A percentile compares a stretch with the other conserved stretches of the same genome.
Evolutionary conservation across 2,888 invertebrate species (phyloP).

Genomic region (Ramazzottius varieornatus): DNA sequence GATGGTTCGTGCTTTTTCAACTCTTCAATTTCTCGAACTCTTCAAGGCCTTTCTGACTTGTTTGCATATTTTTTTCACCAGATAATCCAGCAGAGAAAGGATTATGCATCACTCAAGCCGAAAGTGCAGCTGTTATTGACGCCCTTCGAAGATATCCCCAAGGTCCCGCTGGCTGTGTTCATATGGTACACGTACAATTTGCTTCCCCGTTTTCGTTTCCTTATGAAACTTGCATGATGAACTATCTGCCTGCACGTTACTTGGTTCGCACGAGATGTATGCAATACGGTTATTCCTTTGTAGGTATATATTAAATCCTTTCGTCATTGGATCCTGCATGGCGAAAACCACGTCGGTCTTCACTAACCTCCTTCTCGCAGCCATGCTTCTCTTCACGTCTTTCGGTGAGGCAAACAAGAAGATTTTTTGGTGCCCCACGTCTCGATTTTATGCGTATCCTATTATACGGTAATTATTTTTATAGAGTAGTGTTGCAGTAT

Average conservation of each 20-base stretch:
- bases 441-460: too few relatives aligned
- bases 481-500: background rate
- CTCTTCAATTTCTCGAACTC: conserved; percentile 2
- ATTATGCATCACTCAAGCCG: too few relatives aligned
- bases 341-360: conserved; percentile 69
- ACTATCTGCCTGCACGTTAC: too few relatives aligned
- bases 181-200: too few relatives aligned
- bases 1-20: conserved; percentile 23
- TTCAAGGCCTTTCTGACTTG: conserved; percentile 5
- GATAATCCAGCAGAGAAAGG: too few relatives aligned
- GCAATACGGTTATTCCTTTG: too few relatives aligned
- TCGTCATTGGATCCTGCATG: conserved; percentile 55
- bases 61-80: too few relatives aligned
- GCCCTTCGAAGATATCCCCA: background rate
- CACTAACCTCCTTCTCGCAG: conserved; percentile 51
- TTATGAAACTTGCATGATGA: too few relatives aligned
- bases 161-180: background rate
- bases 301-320: conserved; percentile 59
- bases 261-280: too few relatives aligned
- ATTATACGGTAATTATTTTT: background rate
- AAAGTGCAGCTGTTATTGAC: too few relatives aligned
- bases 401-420: too few relatives aligned
- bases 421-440: background rate
- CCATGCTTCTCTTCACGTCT: conserved; percentile 41
- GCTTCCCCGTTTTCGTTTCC: too few relatives aligned